These are phyloP conservation scores for Patella depressa DNA, from an alignment of 2,888 invertebrate species.

Conservation along the genomic window DNA sequence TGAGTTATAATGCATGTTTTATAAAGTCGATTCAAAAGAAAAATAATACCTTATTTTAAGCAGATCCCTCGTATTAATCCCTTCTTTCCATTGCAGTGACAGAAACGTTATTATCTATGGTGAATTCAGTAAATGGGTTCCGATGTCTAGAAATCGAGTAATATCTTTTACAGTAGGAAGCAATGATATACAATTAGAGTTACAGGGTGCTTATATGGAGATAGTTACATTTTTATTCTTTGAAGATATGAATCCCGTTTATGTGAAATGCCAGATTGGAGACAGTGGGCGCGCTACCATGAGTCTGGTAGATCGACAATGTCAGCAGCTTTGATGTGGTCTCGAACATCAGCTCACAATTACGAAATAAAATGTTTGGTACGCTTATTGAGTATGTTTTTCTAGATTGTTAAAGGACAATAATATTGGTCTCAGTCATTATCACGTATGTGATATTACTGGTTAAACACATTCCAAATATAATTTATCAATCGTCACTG, in stretches of 20 bases:
- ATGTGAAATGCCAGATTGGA: slow-evolving; percentile 16
- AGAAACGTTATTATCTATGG: slow-evolving; percentile 43
- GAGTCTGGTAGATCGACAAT: too few relatives aligned
- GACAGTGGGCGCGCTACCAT: slow-evolving; percentile 14
- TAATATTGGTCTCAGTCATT: too few relatives aligned
- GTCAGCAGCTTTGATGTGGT: too few relatives aligned
- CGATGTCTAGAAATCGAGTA: slow-evolving; percentile 56
- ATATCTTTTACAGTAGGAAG: slow-evolving; percentile 35
- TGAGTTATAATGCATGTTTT: too few relatives aligned
- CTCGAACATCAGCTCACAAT: too few relatives aligned
- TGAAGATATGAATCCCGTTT: slow-evolving; percentile 4
- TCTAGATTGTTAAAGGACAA: too few relatives aligned
- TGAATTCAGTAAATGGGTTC: slow-evolving; percentile 58
- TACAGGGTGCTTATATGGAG: slow-evolving; percentile 49
- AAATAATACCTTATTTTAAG: background rate
- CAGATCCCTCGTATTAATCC: background rate
- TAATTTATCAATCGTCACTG: too few relatives aligned
- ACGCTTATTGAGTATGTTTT: too few relatives aligned
- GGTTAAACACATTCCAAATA: too few relatives aligned
- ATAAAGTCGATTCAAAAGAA: too few relatives aligned
- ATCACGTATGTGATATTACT: too few relatives aligned
- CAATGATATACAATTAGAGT: slow-evolving; percentile 36
- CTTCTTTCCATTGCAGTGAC: background rate
- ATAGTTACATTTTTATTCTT: slow-evolving; percentile 42
- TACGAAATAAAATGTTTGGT: too few relatives aligned